Evolutionary conservation across 2,113 vertebrate genomes (phyloP).

Genomic region (Balaeniceps rex): DNA sequence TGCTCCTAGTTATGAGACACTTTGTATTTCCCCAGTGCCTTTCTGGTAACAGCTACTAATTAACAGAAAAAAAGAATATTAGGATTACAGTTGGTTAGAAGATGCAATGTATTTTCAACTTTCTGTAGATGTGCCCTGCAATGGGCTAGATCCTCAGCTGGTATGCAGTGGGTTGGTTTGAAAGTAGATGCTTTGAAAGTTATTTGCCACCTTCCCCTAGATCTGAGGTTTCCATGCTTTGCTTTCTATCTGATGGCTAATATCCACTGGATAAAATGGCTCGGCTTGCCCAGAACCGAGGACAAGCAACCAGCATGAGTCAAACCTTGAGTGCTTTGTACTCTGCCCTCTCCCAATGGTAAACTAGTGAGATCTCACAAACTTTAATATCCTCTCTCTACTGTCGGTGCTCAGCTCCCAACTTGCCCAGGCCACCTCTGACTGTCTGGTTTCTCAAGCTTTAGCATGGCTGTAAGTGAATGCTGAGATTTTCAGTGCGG

Average conservation of each 20-base stretch:
- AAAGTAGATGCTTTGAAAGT: background rate
- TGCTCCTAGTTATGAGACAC: background rate
- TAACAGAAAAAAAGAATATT: background rate
- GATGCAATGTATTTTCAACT: background rate
- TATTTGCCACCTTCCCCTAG: background rate
- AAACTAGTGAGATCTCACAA: background rate
- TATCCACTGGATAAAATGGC: accelerated
- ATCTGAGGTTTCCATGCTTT: background rate
- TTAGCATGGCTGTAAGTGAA: background rate
- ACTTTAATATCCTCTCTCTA: background rate
- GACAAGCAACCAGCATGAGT: background rate
- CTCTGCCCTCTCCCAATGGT: background rate
- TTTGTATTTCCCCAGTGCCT: background rate
- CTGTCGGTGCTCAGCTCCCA: background rate
- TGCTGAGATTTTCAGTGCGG: accelerated
- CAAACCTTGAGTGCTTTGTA: background rate
- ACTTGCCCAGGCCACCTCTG: background rate
- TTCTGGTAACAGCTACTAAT: background rate
- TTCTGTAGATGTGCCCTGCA: background rate
- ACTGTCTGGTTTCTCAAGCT: background rate
- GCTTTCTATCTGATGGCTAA: background rate
- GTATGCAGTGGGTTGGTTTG: background rate
- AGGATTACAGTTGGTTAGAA: background rate
- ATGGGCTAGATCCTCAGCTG: background rate
- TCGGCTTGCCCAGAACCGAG: background rate